A percentile compares a stretch with the other conserved stretches of the same genome.
phyloP scores from a whole-genome alignment of 2,113 vertebrate genomes.

The Cynoglossus semilaevis region DNA sequence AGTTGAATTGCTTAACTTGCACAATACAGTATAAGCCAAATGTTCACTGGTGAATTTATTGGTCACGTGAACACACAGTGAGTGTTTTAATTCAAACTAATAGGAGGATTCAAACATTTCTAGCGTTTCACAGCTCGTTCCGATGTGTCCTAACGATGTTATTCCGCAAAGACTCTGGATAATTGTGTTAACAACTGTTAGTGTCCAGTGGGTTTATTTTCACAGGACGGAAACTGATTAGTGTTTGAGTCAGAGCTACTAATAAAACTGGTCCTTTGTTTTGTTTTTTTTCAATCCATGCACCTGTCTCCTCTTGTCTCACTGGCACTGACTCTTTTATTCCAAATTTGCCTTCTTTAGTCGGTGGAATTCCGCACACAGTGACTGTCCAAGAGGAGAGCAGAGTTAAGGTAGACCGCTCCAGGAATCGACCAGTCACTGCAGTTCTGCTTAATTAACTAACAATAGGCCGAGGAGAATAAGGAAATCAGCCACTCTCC shows the following conservation, averaged over 20 bases:
- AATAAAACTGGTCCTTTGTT: not conserved
- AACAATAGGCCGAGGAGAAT: conserved; percentile 9
- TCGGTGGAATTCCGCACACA: not conserved
- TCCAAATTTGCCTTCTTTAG: not conserved
- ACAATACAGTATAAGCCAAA: too few relatives aligned
- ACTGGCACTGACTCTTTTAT: not conserved
- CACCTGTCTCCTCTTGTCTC: not conserved
- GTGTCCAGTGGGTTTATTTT: conserved; percentile 7
- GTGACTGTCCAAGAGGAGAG: not conserved
- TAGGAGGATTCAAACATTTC: conserved; percentile 7
- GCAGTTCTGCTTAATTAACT: conserved; percentile 22
- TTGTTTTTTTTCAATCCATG: conserved; percentile 6
- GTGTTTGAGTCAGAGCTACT: too few relatives aligned
- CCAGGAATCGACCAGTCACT: not conserved
- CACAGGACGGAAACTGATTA: not conserved
- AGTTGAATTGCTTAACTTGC: too few relatives aligned
- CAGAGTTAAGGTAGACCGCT: not conserved
- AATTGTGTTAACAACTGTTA: conserved; percentile 5
- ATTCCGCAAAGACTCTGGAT: conserved; percentile 19
- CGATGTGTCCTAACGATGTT: conserved; percentile 48
- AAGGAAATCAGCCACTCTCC: not conserved
- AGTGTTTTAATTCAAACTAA: conserved; percentile 34
- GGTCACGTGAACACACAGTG: conserved; percentile 28
- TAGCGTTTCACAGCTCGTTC: conserved; percentile 22
- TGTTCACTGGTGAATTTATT: conserved; percentile 6